These are phyloP conservation scores for Leucoraja ocellata DNA, from an alignment of 2,797 vertebrate genomes.

Conservation along the genomic window DNA sequence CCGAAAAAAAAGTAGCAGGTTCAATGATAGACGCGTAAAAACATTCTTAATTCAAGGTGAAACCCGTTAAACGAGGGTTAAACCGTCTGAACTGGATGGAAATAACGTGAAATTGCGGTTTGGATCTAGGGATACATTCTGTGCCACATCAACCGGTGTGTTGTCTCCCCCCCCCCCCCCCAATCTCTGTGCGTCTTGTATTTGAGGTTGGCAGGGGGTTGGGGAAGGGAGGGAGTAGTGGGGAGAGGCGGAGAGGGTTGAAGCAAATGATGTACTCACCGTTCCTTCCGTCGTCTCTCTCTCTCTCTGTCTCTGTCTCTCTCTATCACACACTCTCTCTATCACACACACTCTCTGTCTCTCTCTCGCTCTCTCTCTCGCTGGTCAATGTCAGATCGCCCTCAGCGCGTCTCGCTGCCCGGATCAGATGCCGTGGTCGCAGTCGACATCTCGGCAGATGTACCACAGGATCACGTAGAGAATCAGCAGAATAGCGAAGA, in stretches of 20 bases:
- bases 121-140: neutral
- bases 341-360: slow-evolving; percentile 50
- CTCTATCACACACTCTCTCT: slow-evolving; percentile 58
- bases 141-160: neutral
- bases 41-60: neutral
- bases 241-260: neutral
- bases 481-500: slow-evolving; percentile 95
- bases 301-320: slow-evolving; percentile 54
- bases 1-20: neutral
- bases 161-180: too few species aligned
- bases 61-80: neutral
- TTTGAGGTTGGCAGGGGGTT: too few species aligned
- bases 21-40: neutral
- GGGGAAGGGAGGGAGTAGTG: accelerated
- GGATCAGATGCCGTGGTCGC: slow-evolving; percentile 88
- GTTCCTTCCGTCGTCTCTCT: slow-evolving; percentile 59
- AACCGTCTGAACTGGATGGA: neutral
- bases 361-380: slow-evolving; percentile 46
- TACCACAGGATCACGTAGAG: slow-evolving; percentile 98
- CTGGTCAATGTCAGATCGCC: slow-evolving; percentile 58
- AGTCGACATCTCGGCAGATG: slow-evolving; percentile 96
- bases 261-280: slow-evolving; percentile 60
- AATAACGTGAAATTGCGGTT: neutral
- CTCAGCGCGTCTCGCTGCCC: slow-evolving; percentile 48
- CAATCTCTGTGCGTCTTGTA: neutral